Conservation (phyloP, 2,888 invertebrate species). For the Monopis laevigella region DNA sequence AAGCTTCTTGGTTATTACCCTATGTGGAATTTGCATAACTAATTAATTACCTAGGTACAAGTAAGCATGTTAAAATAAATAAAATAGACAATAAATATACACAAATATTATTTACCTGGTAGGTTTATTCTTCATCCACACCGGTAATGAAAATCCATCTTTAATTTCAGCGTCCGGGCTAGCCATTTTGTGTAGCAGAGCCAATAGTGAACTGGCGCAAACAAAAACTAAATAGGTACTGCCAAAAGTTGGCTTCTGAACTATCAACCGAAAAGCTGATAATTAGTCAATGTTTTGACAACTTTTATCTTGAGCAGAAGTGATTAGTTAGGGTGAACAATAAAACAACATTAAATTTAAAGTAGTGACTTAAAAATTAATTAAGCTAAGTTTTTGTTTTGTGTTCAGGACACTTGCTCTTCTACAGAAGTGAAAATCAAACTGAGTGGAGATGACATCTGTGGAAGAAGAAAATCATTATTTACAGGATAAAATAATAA, state of each 20-base stretch:
- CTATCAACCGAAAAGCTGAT: neutral
- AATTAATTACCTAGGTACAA: too few species aligned
- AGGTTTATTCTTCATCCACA: conserved; percentile 79
- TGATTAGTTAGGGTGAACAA: conserved; percentile 39
- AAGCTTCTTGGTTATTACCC: too few species aligned
- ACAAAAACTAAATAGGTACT: conserved; percentile 8
- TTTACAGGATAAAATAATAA: too few species aligned
- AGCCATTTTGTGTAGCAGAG: conserved; percentile 33
- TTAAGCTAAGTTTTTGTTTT: conserved; percentile 30
- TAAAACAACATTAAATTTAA: neutral
- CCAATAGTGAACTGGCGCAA: neutral
- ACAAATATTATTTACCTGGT: conserved; percentile 43
- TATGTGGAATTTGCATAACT: too few species aligned
- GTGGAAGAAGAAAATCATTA: too few species aligned
- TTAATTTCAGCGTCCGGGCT: conserved; percentile 68
- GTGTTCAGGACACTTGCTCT: conserved; percentile 44
- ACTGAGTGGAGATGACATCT: conserved; percentile 46
- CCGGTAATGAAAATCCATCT: conserved; percentile 72
- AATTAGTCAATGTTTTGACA: neutral
- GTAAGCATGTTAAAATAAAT: too few species aligned
- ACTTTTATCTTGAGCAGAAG: conserved; percentile 49
- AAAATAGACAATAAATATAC: conserved; percentile 1
- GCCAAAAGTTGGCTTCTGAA: neutral
- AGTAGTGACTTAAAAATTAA: conserved; percentile 13
- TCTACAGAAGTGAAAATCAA: too few species aligned